Conservation (phyloP, 2,797 vertebrate species). For the Lithobates sylvaticus region DNA sequence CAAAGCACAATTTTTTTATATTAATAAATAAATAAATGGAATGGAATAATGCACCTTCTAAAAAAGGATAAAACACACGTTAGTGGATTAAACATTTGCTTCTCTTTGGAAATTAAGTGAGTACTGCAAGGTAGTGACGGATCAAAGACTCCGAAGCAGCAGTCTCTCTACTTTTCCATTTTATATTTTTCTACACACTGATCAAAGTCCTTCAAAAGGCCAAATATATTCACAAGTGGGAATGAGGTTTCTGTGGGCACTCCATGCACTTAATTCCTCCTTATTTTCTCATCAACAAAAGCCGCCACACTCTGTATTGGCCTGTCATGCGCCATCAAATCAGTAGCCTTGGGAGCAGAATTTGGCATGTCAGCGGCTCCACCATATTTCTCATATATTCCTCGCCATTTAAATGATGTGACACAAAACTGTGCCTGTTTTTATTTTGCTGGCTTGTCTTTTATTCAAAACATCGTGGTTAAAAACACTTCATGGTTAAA, state of each 20-base stretch:
- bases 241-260: constrained; percentile 33
- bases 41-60: background rate
- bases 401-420: constrained; percentile 4
- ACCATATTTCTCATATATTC: constrained; percentile 21
- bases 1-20: background rate
- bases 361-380: constrained; percentile 17
- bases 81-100: constrained; percentile 33
- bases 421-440: background rate
- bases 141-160: constrained; percentile 34
- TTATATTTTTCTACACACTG: constrained; percentile 42
- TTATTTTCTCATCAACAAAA: constrained; percentile 44
- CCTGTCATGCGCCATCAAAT: constrained; percentile 47
- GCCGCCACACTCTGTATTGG: constrained; percentile 22
- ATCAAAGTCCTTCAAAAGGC: constrained; percentile 54
- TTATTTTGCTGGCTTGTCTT: background rate
- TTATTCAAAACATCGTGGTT: background rate
- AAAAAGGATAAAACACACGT: constrained; percentile 17
- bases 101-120: constrained; percentile 36
- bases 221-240: constrained; percentile 53
- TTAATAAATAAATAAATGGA: background rate
- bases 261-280: constrained; percentile 44
- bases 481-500: background rate
- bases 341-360: constrained; percentile 24
- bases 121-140: constrained; percentile 27
- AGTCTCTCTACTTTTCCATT: constrained; percentile 40